Evolutionary conservation across 2,888 invertebrate genomes (phyloP).

Genomic region (Slavum lentiscoides): DNA sequence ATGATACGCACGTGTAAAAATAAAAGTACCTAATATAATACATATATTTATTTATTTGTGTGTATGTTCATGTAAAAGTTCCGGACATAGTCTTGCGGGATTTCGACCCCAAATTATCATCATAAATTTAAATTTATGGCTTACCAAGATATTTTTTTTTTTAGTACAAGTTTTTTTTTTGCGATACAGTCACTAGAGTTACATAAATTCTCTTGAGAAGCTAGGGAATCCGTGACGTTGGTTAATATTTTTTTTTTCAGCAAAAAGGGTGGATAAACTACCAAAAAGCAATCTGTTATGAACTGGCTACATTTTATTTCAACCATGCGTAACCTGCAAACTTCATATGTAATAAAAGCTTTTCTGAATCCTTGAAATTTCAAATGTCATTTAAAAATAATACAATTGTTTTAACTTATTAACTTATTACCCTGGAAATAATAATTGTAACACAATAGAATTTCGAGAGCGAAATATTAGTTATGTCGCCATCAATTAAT

Average conservation of each 20-base stretch:
- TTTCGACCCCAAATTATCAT: conserved; percentile 46
- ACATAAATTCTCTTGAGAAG: conserved; percentile 51
- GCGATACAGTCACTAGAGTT: conserved; percentile 48
- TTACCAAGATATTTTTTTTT: conserved; percentile 40
- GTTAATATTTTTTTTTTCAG: conserved; percentile 34
- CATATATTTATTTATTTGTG: background rate
- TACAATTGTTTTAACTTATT: conserved; percentile 37
- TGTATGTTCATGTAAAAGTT: conserved; percentile 29
- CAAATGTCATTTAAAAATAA: conserved; percentile 34
- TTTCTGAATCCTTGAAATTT: conserved; percentile 31
- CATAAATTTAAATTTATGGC: conserved; percentile 50
- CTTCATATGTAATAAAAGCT: conserved; percentile 50
- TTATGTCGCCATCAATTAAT: background rate
- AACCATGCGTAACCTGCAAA: conserved; percentile 40
- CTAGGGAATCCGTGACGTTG: conserved; percentile 51
- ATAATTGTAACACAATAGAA: conserved; percentile 15
- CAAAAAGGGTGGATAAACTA: conserved; percentile 47
- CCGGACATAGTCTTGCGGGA: conserved; percentile 37
- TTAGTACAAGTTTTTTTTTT: background rate
- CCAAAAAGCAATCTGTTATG: conserved; percentile 52
- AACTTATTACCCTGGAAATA: conserved; percentile 1
- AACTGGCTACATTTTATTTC: conserved; percentile 49
- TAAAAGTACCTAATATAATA: too few relatives aligned
- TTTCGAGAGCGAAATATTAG: background rate
- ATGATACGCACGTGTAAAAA: too few relatives aligned